Evolutionary conservation across 64 coral and sea anemone species (phyloP), one percentile per base, ranked within the genome.

Genomic region (Astreopora myriophthalma): DNA sequence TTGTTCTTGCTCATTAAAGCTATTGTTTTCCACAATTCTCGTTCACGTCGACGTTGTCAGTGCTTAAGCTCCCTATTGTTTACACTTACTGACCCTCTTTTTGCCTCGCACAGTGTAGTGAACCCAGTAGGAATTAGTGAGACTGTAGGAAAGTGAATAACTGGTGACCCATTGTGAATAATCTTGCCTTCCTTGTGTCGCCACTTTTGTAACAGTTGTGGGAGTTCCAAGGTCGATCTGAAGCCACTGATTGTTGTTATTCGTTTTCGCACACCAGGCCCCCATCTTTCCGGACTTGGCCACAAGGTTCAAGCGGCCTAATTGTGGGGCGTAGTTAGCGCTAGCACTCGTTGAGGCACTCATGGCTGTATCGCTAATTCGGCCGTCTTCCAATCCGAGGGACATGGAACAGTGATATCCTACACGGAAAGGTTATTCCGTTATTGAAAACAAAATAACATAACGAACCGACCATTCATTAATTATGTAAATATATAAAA

Each of bases 171-270:
- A 85, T 16, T 85, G 31, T 34, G 28, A 8, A 1, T 2, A 0
- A 14, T 85, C 55, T 27, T 85, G 80, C 23, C 80, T 62, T 62
- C 80, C 80, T 85, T 85, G 80, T 1, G 80, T 85, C 16, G 55
- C 80, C 23, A 85, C 80, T 39, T 69, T 62, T 0, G 80, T 85
- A 39, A 66, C 57, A 20, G 55, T 85, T 22, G 80, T 85, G 31
- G 32, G 55, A 35, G 14, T 36, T 25, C 33, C 55, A 28, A 85
- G 63, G 34, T 85, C 57, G 27, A 85, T 37, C 29, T 85, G 57
- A 1, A 85, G 13, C 57, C 63, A 85, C 27, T 85, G 55, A 3
- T 85, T 65, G 57, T 60, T 34, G 80, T 85, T 26, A 65, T 66
- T 85, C 10, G 5, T 85, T 8, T 69, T 69, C 0, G 28, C 80